Evolutionary conservation across 2,113 vertebrate species (phyloP).

Genomic region (Nothocercus nigrocapillus): DNA sequence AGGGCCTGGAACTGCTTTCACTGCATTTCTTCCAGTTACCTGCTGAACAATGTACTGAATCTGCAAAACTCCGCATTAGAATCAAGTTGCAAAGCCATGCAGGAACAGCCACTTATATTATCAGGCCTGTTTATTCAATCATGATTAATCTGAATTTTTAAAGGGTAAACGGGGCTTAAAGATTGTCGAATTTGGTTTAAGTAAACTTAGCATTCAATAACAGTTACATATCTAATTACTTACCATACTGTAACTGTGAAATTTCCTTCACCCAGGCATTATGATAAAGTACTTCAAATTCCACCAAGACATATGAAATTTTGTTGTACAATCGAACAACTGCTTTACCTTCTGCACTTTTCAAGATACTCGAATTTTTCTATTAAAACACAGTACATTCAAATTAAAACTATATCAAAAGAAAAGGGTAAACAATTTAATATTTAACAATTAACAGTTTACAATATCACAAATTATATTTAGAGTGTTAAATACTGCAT

Average conservation of each 20-base stretch:
- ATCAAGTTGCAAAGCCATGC: neutral
- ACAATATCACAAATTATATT: neutral
- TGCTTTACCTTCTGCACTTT: conserved; percentile 78
- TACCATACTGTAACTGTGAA: conserved; percentile 76
- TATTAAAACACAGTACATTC: conserved; percentile 61
- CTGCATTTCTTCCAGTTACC: neutral
- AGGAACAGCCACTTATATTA: neutral
- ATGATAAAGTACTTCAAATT: conserved; percentile 82
- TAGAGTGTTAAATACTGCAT: neutral
- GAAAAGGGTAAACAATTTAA: neutral
- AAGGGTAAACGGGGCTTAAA: neutral
- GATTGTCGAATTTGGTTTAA: neutral
- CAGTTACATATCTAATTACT: neutral
- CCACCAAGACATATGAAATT: conserved; percentile 78
- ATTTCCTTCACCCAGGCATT: conserved; percentile 81
- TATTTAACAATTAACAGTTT: neutral
- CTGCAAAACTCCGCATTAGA: neutral
- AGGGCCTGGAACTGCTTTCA: neutral
- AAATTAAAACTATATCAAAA: neutral
- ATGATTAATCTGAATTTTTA: neutral
- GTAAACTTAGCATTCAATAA: neutral
- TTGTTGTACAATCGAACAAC: conserved; percentile 83
- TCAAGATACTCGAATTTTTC: conserved; percentile 83
- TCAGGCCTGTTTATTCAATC: neutral
- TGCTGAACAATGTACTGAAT: neutral